Percentiles rank a stretch among this genome's conserved stretches.
Conservation (phyloP, 2,797 vertebrate genomes). For the Hippocampus kuda region DNA sequence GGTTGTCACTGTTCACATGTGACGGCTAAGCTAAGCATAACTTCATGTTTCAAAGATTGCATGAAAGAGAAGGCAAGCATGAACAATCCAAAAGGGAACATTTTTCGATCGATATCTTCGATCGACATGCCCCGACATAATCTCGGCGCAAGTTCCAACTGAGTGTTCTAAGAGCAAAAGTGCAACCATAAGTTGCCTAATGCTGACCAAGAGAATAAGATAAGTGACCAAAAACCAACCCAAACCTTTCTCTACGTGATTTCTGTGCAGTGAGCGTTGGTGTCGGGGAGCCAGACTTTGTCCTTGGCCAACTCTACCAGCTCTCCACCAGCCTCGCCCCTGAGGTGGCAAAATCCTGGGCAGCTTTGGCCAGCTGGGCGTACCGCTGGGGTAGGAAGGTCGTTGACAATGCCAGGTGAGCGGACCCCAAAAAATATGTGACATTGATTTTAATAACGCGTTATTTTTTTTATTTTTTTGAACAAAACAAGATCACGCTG, state of each 20-base stretch:
- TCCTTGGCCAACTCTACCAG: conserved; percentile 92
- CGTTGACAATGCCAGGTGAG: conserved; percentile 94
- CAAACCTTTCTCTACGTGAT: no score
- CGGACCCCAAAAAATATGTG: conserved; percentile 1
- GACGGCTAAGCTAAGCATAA: no score
- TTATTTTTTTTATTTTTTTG: no score
- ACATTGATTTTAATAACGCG: neutral
- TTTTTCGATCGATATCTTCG: neutral
- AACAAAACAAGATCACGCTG: neutral
- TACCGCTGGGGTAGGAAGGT: conserved; percentile 98
- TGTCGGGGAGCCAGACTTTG: conserved; percentile 94
- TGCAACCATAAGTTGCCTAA: neutral
- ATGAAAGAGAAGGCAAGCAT: neutral
- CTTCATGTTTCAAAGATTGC: no score
- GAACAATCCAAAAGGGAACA: neutral
- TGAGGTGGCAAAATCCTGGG: conserved; percentile 98
- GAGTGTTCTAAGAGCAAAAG: neutral
- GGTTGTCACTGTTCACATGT: no score
- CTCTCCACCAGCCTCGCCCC: conserved; percentile 89
- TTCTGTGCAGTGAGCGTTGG: conserved; percentile 80
- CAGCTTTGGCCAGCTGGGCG: conserved; percentile 93
- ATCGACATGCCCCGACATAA: no score
- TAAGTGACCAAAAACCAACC: neutral
- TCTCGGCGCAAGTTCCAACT: no score
- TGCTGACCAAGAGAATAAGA: neutral